A percentile compares a stretch with the other conserved stretches of the same genome.
phyloP scores from a whole-genome alignment of 2,797 vertebrate species.

The Enteromius argenteus region DNA sequence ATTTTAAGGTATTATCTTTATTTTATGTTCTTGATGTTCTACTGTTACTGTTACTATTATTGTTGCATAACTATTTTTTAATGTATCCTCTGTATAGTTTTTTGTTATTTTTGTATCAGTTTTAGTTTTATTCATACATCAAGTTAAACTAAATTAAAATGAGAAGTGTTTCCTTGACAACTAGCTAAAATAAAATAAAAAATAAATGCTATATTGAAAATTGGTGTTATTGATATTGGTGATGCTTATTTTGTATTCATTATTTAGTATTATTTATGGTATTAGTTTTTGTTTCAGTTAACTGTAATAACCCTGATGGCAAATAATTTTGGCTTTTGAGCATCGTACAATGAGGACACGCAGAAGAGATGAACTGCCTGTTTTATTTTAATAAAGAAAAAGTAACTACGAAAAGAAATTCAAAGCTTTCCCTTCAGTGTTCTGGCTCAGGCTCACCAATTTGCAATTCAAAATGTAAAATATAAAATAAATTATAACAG shows the following conservation, averaged over 20 bases:
- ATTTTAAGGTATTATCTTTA: background rate
- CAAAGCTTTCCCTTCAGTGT: background rate
- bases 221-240: background rate
- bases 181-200: background rate
- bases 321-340: background rate
- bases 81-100: background rate
- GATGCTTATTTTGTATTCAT: background rate
- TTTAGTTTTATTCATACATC: background rate
- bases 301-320: background rate
- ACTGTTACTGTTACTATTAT: no score
- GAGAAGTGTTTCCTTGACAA: background rate
- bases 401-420: background rate
- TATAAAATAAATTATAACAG: background rate
- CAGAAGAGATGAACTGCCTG: background rate
- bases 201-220: background rate
- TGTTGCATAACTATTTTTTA: background rate
- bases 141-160: background rate
- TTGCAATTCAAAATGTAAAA: conserved; percentile 7
- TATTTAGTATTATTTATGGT: background rate
- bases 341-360: background rate
- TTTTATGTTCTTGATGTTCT: background rate
- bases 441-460: background rate
- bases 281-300: background rate
- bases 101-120: background rate
- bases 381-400: conserved; percentile 2